Evolutionary conservation across 2,888 invertebrate species (phyloP), one percentile per base, ranked within the genome.

Genomic region (Agonum fuliginosum): DNA sequence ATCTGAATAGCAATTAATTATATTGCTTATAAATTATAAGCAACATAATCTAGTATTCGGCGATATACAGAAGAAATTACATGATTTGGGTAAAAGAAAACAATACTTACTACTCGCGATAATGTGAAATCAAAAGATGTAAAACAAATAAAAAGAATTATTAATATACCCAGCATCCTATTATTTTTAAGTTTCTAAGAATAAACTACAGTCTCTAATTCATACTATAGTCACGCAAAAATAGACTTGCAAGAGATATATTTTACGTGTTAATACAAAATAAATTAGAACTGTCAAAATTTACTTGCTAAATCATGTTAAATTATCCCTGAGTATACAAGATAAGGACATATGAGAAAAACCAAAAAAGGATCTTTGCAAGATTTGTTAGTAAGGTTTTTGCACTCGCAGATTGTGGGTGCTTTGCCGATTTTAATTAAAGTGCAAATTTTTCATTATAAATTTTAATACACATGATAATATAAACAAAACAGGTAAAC

Each of bases 251-350:
- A 10, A 6, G 6, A 41, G 4, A n/a, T 41, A 62, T 19, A 14
- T 62, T 30, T 62, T 30, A 62, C 27, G 58, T 62, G 4, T 30
- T 54, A 54, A 54, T 54, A 17, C 27, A 17, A 19, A 62, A 62
- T 62, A 62, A 70, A 48, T 48, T 70, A 70, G 17, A 12, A n/a
- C 30, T 70, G 46, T 48, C 70, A 70, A 70, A 70, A 70, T 14
- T 22, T 48, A 19, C 41, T 48, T 70, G 70, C 70, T 6, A 27
- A 27, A 70, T 70, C 70, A 70, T 48, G 48, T 8, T 10, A 24
- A 70, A 48, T 48, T 27, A 70, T 46, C 46, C 24, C 34, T 10
- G 8, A 27, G 27, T 12, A 62, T 14, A 62, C 48, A 70, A 70
- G 70, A 70, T 70, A 70, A 70, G 27, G 19, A 62, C 30, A n/a